Evolutionary conservation across 2,888 invertebrate genomes (phyloP), one percentile per base, ranked within the genome.

Genomic region (Tachina grossa): DNA sequence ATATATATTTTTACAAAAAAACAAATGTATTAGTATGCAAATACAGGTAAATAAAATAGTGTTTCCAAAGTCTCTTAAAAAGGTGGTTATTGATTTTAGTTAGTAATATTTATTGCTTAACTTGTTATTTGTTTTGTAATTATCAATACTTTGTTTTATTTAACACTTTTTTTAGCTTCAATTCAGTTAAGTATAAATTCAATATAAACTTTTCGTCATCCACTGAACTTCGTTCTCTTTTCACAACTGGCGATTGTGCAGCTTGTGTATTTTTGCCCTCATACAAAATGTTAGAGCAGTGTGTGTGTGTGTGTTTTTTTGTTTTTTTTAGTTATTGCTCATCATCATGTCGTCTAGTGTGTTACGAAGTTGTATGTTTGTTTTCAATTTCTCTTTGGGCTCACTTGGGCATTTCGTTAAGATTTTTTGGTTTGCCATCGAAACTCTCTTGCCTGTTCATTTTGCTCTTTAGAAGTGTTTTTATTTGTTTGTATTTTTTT

Each of bases 181-280:
- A 71, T 69, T 16, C 19, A 49, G 2, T 78, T 74, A 69, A 16
- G 47, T 41, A 71, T 13, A 76, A 76, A 81, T 77, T 68, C 57
- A 80, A 65, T 69, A 2, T 71, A 75, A 31, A 31, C 31, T 87
- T 85, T 83, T 85, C 83, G 74, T 81, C 84, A 82, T 87, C 86
- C 85, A 87, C 83, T 87, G 81, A 87, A 85, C 85, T 86, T 83
- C 84, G 87, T 86, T 88, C 87, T 87, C 87, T 88, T 87, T 71
- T 75, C 83, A 87, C 88, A 87, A 88, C 87, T 88, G 86, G 85
- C 41, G 74, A 63, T 68, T 68, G 74, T 84, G 57, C 83, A 85
- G 83, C 66, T 80, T 80, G 68, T 81, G 43, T 83, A 66, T 65
- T 63, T 78, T 85, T 83, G 79, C 85, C 79, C 82, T 69, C 78